Percentiles rank a stretch among this genome's conserved stretches.
Conservation (phyloP, 2,888 invertebrate species). For the Onchidella celtica region DNA sequence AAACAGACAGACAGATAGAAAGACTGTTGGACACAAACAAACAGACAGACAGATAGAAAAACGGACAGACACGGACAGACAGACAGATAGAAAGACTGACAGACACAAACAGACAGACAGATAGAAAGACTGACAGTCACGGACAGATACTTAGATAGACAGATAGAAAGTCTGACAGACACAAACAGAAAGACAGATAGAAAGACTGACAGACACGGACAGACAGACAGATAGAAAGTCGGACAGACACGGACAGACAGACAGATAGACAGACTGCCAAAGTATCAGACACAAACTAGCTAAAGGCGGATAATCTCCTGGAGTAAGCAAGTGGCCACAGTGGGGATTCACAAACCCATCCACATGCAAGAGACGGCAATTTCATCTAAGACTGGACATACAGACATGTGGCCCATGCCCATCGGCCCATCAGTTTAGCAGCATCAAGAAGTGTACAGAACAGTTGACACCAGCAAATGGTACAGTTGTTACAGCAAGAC, state of each 20-base stretch:
- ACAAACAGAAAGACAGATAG: background rate
- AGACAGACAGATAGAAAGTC: background rate
- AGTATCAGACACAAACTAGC: background rate
- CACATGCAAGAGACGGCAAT: too few relatives aligned
- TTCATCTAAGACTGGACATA: too few relatives aligned
- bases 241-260: background rate
- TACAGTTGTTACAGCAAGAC: too few relatives aligned
- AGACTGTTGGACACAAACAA: background rate
- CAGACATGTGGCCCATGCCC: background rate
- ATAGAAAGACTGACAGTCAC: background rate
- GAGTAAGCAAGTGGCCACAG: too few relatives aligned
- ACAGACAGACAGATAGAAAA: background rate
- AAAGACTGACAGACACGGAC: background rate
- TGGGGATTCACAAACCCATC: too few relatives aligned
- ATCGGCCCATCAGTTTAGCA: too few relatives aligned
- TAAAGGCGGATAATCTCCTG: background rate
- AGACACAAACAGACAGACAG: background rate
- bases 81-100: background rate
- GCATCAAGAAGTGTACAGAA: too few relatives aligned
- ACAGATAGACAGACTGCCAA: background rate
- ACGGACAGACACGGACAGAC: slow-evolving; percentile 20
- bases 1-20: background rate
- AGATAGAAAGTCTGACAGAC: background rate
- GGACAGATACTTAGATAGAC: background rate
- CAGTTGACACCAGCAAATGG: too few relatives aligned